Evolutionary conservation across 2,113 vertebrate species (phyloP).

Genomic region (Cranoglanis bouderius): DNA sequence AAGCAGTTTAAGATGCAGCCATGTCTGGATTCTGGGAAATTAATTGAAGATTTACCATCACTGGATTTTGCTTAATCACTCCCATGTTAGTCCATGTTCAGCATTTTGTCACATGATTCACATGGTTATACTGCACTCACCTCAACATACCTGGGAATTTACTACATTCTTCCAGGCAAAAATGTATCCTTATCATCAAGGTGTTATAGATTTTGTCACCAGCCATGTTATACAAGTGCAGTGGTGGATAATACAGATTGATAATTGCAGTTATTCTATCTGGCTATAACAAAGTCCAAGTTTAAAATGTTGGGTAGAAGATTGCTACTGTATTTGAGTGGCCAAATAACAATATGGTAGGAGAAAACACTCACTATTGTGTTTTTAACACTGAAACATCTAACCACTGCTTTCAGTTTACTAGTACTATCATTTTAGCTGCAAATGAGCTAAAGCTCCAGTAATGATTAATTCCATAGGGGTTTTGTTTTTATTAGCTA

Average conservation of each 20-base stretch:
- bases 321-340: background rate
- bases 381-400: background rate
- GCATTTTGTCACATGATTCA: background rate
- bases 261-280: background rate
- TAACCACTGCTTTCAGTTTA: background rate
- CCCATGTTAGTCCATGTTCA: background rate
- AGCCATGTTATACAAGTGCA: background rate
- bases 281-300: background rate
- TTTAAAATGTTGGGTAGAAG: background rate
- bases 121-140: background rate
- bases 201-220: background rate
- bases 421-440: background rate
- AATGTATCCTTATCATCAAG: background rate
- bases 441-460: conserved; percentile 25
- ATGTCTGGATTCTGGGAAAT: conserved; percentile 10
- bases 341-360: background rate
- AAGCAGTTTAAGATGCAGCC: background rate
- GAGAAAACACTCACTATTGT: background rate
- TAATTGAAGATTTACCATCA: background rate
- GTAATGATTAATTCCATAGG: conserved; percentile 22
- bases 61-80: background rate
- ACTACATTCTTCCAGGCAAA: background rate
- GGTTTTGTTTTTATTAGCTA: conserved; percentile 34
- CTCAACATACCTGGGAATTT: background rate
- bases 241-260: background rate